Evolutionary conservation across 2,797 vertebrate species (phyloP), one percentile per base, ranked within the genome.

Genomic region (Bradypodion pumilum): DNA sequence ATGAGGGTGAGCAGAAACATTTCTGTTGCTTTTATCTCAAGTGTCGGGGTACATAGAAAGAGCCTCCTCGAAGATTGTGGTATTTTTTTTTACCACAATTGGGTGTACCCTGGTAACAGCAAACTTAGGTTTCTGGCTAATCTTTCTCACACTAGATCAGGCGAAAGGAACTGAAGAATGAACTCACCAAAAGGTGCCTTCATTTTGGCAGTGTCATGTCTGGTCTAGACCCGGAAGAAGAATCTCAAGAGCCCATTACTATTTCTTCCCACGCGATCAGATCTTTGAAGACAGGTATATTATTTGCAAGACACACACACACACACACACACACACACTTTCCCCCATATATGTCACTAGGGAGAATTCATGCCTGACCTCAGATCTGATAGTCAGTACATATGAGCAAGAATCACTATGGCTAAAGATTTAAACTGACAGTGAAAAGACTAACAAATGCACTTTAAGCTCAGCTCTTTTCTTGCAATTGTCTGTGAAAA

Each of bases 221-320:
- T n/a, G n/a, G n/a, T n/a, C n/a, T n/a, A n/a, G n/a, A n/a, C n/a
- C n/a, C n/a, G n/a, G n/a, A n/a, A n/a, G n/a, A n/a, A n/a, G n/a
- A n/a, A 59, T 46, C 76, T 86, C 87, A 90, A 76, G 73, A 81
- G 90, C 89, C 88, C 42, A 74, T 92, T 25, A 32, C 42, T 73
- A 74, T 65, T n/a, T 74, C 37, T 37, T 90, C 59, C 88, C 79
- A 80, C 88, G 91, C 90, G 86, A 82, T 82, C 69, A 0, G 52
- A 77, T 84, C 49, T 89, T 83, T 66, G 68, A 1, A 65, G 78
- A 25, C 84, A 90, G 79, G 60, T 80, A 82, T 35, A 10, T 79
- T 23, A 84, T 13, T 84, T 42, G n/a, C 82, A 75, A 21, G n/a
- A 10, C n/a, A 60, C 52, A 52, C 46, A 52, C 4, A 16, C 78